phyloP scores from a whole-genome alignment of 2,888 invertebrate genomes.

The Spilosoma lubricipeda region DNA sequence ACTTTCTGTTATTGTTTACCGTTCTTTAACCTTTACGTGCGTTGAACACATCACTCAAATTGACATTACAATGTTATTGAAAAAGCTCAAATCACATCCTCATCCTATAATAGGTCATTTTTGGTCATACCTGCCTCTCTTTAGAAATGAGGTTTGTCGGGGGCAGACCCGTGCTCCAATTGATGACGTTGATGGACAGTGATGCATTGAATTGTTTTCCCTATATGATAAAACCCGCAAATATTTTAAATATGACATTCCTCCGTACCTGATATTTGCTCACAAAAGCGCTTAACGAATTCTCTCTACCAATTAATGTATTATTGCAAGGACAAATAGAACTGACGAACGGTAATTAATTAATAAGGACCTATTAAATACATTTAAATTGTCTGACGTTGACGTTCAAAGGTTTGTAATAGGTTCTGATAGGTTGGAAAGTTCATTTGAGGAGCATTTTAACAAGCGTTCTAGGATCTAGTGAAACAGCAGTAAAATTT shows the following conservation, averaged over 20 bases:
- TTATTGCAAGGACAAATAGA: not conserved
- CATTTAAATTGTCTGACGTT: not conserved
- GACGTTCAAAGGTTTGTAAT: not conserved
- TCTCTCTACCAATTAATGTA: not conserved
- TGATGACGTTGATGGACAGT: no score
- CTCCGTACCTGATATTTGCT: not conserved
- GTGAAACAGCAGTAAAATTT: not conserved
- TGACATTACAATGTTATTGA: conserved; percentile 9
- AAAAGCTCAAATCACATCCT: no score
- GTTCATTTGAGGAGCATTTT: not conserved
- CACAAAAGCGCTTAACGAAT: not conserved
- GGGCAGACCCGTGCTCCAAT: no score
- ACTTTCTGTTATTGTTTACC: conserved; percentile 63
- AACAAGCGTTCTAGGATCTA: not conserved
- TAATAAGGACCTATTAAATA: not conserved
- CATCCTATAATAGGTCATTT: no score
- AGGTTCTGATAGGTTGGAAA: not conserved
- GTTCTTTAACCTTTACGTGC: conserved; percentile 57
- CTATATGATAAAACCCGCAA: not conserved
- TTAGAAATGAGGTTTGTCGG: no score
- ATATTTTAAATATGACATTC: not conserved
- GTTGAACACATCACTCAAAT: conserved; percentile 33
- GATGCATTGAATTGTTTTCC: no score
- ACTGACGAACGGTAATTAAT: not conserved
- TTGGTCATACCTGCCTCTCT: no score